These are phyloP conservation scores for Falco berigora DNA, from an alignment of 2,797 vertebrate species.

Conservation along the genomic window DNA sequence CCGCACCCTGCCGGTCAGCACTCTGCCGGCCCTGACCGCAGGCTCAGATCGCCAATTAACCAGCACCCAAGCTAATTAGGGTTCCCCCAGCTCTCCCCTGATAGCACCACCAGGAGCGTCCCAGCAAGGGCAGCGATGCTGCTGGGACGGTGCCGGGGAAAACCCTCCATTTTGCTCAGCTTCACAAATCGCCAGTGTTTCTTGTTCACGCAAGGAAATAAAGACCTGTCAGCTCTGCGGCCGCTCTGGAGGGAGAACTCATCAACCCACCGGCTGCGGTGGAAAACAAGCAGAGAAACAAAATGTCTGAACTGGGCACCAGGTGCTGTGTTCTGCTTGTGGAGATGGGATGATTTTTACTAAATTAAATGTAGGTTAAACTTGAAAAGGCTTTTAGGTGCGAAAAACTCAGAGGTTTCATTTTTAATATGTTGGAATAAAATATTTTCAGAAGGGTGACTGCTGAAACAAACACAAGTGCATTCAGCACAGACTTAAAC, in stretches of 20 bases:
- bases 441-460: not conserved
- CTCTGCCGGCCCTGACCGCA: not conserved
- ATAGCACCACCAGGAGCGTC: too few species aligned
- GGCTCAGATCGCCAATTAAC: not conserved
- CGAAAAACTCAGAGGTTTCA: not conserved
- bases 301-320: rapidly evolving
- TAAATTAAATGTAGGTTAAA: not conserved
- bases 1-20: rapidly evolving
- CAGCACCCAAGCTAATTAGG: not conserved
- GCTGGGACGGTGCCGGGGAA: not conserved
- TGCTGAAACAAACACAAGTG: not conserved
- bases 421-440: not conserved
- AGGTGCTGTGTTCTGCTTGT: not conserved
- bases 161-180: not conserved
- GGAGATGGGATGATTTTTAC: not conserved
- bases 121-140: not conserved
- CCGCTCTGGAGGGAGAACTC: not conserved
- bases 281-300: not conserved
- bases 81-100: not conserved
- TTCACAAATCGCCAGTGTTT: not conserved
- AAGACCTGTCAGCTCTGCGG: not conserved
- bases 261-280: not conserved
- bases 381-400: not conserved
- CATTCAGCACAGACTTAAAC: not conserved
- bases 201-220: not conserved